These are phyloP conservation scores for Clarias batrachus DNA, from an alignment of 2,113 vertebrate species.

Conservation along the genomic window DNA sequence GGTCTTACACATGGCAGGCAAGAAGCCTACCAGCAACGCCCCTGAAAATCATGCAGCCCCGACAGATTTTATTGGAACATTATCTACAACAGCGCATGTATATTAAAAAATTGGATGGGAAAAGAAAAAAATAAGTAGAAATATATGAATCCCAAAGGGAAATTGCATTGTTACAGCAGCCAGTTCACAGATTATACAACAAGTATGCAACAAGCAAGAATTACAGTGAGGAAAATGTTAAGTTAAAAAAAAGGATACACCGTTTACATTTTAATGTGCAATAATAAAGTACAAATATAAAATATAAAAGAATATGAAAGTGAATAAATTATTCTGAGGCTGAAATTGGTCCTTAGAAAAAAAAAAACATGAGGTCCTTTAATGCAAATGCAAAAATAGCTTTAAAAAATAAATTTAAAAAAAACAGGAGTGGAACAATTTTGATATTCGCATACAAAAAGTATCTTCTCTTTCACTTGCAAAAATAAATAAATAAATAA, in stretches of 20 bases:
- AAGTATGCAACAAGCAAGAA: too few relatives aligned
- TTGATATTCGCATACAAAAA: background rate
- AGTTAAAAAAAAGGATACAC: too few relatives aligned
- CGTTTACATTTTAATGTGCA: too few relatives aligned
- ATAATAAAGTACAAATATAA: too few relatives aligned
- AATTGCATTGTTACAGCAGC: too few relatives aligned
- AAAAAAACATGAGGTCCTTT: slow-evolving; percentile 12
- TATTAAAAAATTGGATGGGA: background rate
- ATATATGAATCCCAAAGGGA: background rate
- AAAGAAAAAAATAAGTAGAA: background rate
- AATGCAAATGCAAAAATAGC: background rate
- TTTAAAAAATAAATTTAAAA: background rate
- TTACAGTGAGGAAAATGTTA: too few relatives aligned
- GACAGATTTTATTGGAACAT: background rate
- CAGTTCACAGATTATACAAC: too few relatives aligned
- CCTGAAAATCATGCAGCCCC: background rate
- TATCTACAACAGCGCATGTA: background rate
- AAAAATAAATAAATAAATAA: slow-evolving; percentile 5
- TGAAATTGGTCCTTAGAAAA: slow-evolving; percentile 2
- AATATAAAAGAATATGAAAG: background rate
- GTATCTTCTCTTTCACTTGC: background rate
- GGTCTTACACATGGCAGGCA: too few relatives aligned
- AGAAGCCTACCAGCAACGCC: too few relatives aligned
- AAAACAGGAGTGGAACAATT: background rate
- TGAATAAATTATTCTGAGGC: slow-evolving; percentile 15